phyloP scores from a whole-genome alignment of 1,140 invertebrate species.

The Rhopalosiphum maidis region DNA sequence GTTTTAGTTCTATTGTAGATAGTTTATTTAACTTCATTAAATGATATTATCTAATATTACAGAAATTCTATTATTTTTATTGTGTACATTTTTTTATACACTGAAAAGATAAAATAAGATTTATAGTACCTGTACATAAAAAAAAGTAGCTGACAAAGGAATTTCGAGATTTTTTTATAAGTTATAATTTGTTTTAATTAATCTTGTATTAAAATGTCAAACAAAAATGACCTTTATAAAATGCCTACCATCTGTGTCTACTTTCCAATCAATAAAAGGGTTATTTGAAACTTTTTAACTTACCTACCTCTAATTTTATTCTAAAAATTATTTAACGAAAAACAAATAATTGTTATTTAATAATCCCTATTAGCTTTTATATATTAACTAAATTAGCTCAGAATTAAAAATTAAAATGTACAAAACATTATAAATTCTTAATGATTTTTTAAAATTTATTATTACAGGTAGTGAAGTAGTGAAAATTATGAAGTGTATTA shows the following conservation, averaged over 20 bases:
- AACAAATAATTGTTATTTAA: background rate
- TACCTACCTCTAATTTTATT: background rate
- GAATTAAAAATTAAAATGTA: background rate
- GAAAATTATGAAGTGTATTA: slow-evolving; percentile 51
- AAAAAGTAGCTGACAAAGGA: background rate
- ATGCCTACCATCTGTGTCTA: background rate
- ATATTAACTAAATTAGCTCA: no score
- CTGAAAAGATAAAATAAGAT: background rate
- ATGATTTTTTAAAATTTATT: background rate
- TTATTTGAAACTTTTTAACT: background rate
- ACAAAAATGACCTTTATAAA: background rate
- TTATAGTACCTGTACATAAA: background rate
- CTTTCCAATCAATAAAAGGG: background rate
- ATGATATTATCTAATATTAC: background rate
- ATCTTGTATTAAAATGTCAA: background rate
- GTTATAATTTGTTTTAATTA: background rate
- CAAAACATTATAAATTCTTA: background rate
- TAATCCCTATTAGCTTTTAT: background rate
- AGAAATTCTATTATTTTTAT: background rate
- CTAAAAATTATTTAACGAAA: background rate
- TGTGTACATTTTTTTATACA: background rate
- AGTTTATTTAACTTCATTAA: background rate
- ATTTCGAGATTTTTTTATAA: background rate
- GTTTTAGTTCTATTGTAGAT: background rate
- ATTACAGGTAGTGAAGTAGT: slow-evolving; percentile 32